A percentile compares a stretch with the other conserved stretches of the same genome.
phyloP scores from a whole-genome alignment of 2,797 vertebrate species.

The Euthynnus affinis region DNA sequence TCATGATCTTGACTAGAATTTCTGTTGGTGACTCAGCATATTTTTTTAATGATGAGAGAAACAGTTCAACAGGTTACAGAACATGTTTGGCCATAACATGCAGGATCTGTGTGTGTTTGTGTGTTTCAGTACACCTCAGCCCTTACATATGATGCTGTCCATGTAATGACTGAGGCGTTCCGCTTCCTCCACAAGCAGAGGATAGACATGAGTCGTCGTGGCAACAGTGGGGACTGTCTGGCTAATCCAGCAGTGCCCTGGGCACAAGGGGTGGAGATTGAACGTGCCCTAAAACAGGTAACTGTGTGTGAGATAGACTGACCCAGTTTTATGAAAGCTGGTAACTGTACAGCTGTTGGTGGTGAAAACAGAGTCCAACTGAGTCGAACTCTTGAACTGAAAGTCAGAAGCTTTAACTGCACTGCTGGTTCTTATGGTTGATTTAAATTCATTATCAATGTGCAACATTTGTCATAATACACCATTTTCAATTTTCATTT shows the following conservation, averaged over 20 bases:
- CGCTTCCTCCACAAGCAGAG: slow-evolving; percentile 96
- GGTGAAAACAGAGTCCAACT: too few relatives aligned
- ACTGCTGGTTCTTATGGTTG: too few relatives aligned
- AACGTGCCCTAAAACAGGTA: slow-evolving; percentile 96
- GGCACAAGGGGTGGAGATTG: slow-evolving; percentile 98
- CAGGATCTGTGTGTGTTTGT: slow-evolving; percentile 18
- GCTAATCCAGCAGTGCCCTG: slow-evolving; percentile 98
- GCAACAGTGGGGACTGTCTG: slow-evolving; percentile 96
- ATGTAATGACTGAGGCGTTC: slow-evolving; percentile 98
- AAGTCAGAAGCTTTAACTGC: too few relatives aligned
- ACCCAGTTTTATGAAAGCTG: background rate
- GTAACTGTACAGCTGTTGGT: too few relatives aligned
- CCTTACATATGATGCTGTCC: slow-evolving; percentile 95
- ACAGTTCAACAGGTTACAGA: too few relatives aligned
- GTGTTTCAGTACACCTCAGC: slow-evolving; percentile 94
- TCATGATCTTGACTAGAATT: background rate
- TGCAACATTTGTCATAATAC: too few relatives aligned
- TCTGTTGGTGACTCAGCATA: too few relatives aligned
- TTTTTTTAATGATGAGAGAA: too few relatives aligned
- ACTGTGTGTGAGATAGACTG: background rate
- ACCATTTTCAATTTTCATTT: too few relatives aligned
- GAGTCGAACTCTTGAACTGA: too few relatives aligned
- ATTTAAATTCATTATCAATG: too few relatives aligned
- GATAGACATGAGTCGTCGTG: slow-evolving; percentile 96
- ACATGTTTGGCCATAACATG: background rate